Base-by-base conservation (phyloP, 2,113 vertebrate genomes). In the Chloropsis cyanopogon region DNA sequence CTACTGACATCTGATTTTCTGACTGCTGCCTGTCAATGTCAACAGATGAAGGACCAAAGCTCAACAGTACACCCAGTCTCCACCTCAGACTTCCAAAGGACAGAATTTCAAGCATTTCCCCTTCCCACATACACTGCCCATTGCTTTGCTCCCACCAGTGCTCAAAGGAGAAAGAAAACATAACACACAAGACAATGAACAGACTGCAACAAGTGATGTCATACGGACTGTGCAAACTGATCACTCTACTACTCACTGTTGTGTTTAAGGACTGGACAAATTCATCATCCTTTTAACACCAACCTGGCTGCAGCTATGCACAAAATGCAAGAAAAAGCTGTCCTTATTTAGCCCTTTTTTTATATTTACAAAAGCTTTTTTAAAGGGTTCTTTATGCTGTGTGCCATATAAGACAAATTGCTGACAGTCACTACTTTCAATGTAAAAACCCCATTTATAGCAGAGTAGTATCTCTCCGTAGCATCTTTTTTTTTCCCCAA, bases 61-160 rank as follows among this genome's bases (percentile, higher is more conserved):
- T 50, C 86, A 65, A 24, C 9, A 56, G 35, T 7, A 35, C 61
- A 33, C 17, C 12, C 69, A 75, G 53, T 41, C 5, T n/a, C 24
- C 47, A 63, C 1, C 28, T 5, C 12, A 42, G 23, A 12, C 52
- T 68, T 54, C 16, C 37, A 23, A 68, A 60, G 52, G 26, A 49
- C 39, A 86, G 68, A 42, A 88, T 77, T 77, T 90, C 72, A 92
- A 52, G 63, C 63, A 80, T 81, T 83, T 26, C n/a, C 78, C 60
- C 86, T 49, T 90, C 96, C 83, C 86, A 83, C 90, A 63, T 54
- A 26, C 1, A 18, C 63, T 63, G 82, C 26, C 61, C 54, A 39
- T 42, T 33, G 64, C 71, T 66, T 63, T 28, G 20, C 44, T 85
- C 56, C 77, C 31, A 24, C 54, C 69, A 63, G 64, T 1, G n/a